Percentiles rank a stretch among this genome's conserved stretches.
Evolutionary conservation across 2,113 vertebrate genomes (phyloP).

Genomic region (Cavia aperea): DNA sequence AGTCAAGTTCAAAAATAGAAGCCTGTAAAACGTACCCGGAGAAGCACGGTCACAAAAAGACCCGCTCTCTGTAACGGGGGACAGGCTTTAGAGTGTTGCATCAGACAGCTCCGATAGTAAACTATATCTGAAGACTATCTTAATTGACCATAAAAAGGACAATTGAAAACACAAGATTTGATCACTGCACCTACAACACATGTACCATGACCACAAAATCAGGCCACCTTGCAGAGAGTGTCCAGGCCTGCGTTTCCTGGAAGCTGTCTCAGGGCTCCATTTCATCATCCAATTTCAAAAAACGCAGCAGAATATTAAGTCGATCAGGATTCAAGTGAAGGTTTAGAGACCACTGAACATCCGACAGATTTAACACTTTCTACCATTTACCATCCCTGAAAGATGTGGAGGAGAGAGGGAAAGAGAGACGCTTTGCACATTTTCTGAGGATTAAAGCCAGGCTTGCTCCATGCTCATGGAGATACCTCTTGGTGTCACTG

Average conservation of each 20-base stretch:
- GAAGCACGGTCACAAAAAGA: slow-evolving; percentile 15
- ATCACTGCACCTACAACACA: not conserved
- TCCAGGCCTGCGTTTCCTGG: not conserved
- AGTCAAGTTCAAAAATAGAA: slow-evolving; percentile 58
- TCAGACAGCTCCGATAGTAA: slow-evolving; percentile 36
- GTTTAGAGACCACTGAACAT: slow-evolving; percentile 9
- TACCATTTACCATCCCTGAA: slow-evolving; percentile 31
- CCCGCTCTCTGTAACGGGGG: slow-evolving; percentile 30
- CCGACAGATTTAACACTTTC: not conserved
- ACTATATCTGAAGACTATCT: slow-evolving; percentile 48
- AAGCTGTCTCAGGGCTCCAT: slow-evolving; percentile 33
- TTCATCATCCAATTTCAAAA: slow-evolving; percentile 43
- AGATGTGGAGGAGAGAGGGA: not conserved
- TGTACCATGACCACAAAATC: slow-evolving; percentile 7
- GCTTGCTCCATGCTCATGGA: slow-evolving; percentile 28
- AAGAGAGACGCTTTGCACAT: not conserved
- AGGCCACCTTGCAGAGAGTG: not conserved
- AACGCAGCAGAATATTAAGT: slow-evolving; percentile 51
- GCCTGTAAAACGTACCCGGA: slow-evolving; percentile 22
- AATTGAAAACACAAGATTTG: slow-evolving; percentile 59
- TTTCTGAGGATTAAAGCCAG: slow-evolving; percentile 43
- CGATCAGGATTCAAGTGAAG: slow-evolving; percentile 57
- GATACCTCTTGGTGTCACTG: slow-evolving; percentile 16
- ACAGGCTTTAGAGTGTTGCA: slow-evolving; percentile 10
- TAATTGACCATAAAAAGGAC: slow-evolving; percentile 68